Base-by-base conservation (phyloP, 2,113 vertebrate genomes). In the Paradoxurus hermaphroditus region DNA sequence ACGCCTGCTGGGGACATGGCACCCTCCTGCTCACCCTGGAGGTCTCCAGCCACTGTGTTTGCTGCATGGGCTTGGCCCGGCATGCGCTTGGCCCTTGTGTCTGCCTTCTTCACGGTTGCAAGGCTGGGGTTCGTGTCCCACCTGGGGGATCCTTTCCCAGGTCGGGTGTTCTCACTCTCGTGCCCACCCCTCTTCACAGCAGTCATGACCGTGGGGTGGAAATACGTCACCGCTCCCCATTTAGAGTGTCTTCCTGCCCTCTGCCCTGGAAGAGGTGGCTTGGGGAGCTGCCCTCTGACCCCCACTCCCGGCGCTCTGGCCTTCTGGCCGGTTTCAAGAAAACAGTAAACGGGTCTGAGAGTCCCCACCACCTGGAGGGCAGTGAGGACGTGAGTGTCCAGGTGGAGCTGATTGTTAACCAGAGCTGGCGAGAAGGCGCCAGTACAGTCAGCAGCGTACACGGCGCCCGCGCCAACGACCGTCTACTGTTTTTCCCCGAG, bases 401-500 rank as follows among this genome's bases (percentile, higher is more conserved):
- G 25, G 23, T 0, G 10, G 12, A 8, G 12, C 49, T 3, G 1
- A 10, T 56, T 34, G 12, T 5, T 36, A 4, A 3, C 29, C 39
- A 1, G 8, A 9, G 1, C 67, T 0, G 5, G 39, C 29, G 72
- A 7, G 41, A 2, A 14, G 0, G 3, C 11, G 21, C 0, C 4
- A 0, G 6, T 4, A 7, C 27, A 10, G 7, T 3, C 6, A 0
- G 25, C 3, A 0, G 59, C 1, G 10, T 8, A 0, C 49, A 0
- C 0, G 15, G 39, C 18, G 21, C 34, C 2, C 21, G 0, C 7
- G 1, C 59, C 7, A 1, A 5, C 3, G 34, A 18, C 10, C 4
- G 4, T 1, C 63, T 23, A 1, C 4, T 2, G 0, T 49, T 39
- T 90, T 53, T 95, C 91, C 31, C 90, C 6, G 7, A 29, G 44